Conservation (phyloP, 1,140 invertebrate genomes). For the Drosophila pandora region DNA sequence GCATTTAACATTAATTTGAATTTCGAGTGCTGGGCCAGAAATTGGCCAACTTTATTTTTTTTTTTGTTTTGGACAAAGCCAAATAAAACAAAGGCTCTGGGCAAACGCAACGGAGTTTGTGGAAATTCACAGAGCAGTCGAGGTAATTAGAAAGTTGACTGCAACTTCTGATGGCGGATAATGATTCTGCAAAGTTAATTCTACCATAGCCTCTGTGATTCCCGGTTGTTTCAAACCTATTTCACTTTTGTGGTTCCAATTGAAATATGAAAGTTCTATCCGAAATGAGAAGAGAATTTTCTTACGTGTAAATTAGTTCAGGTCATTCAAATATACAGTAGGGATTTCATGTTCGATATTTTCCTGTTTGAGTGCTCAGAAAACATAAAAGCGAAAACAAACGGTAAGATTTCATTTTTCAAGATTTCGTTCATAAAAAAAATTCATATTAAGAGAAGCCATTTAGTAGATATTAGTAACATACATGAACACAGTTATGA, state of each 20-base stretch:
- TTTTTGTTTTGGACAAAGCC: slow-evolving; percentile 36
- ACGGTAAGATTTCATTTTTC: too few relatives aligned
- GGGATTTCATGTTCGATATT: too few relatives aligned
- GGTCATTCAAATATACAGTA: too few relatives aligned
- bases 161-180: slow-evolving; percentile 22
- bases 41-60: slow-evolving; percentile 54
- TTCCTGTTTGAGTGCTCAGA: too few relatives aligned
- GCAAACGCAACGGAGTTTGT: slow-evolving; percentile 28
- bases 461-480: too few relatives aligned
- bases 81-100: slow-evolving; percentile 36
- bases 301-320: too few relatives aligned
- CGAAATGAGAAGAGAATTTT: too few relatives aligned
- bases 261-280: background rate
- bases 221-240: background rate
- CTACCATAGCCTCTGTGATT: slow-evolving; percentile 8
- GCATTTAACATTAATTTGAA: slow-evolving; percentile 61
- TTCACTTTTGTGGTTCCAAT: background rate
- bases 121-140: slow-evolving; percentile 29
- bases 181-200: slow-evolving; percentile 32
- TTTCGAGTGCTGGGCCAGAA: slow-evolving; percentile 59
- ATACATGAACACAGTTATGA: too few relatives aligned
- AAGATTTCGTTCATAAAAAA: too few relatives aligned
- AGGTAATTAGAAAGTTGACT: slow-evolving; percentile 60
- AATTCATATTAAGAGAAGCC: too few relatives aligned
- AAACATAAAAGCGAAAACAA: too few relatives aligned